Evolutionary conservation across 92 coral and sea anemone genomes (phyloP).

Genomic region (Scolanthus callimorphus): DNA sequence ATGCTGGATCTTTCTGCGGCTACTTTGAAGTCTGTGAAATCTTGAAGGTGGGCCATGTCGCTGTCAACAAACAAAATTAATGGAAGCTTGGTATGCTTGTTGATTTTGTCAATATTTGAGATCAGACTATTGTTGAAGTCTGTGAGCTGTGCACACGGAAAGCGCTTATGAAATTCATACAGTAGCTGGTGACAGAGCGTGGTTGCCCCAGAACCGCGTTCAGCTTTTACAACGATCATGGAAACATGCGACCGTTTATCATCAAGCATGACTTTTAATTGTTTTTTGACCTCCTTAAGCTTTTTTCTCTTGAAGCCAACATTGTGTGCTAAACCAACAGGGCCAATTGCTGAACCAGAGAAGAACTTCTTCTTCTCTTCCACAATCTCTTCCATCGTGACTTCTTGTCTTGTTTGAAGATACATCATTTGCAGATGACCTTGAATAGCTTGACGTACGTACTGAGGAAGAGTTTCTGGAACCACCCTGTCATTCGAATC

Average conservation of each 20-base stretch:
- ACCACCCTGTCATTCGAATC: neutral
- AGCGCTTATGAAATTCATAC: constrained; percentile 10
- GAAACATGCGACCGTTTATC: constrained; percentile 26
- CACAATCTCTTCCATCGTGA: neutral
- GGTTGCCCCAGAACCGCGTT: constrained; percentile 25
- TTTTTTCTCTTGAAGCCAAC: constrained; percentile 16
- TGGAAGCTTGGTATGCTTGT: constrained; percentile 18
- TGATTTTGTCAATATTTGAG: constrained; percentile 14
- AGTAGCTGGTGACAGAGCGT: constrained; percentile 21
- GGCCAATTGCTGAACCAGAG: constrained; percentile 22
- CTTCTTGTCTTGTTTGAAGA: neutral
- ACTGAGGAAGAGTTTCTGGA: constrained; percentile 26
- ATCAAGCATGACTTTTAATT: constrained; percentile 8
- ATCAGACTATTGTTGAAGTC: constrained; percentile 11
- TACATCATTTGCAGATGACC: constrained; percentile 29
- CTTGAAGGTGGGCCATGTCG: constrained; percentile 19
- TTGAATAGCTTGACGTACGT: constrained; percentile 16
- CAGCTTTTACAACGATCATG: constrained; percentile 24
- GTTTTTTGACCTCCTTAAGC: constrained; percentile 10
- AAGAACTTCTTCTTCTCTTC: constrained; percentile 7
- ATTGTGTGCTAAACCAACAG: constrained; percentile 1
- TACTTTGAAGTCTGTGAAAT: constrained; percentile 15
- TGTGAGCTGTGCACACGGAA: constrained; percentile 15
- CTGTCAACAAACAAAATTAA: constrained; percentile 20
- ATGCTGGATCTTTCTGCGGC: constrained; percentile 21